These are phyloP conservation scores for Ladona fulva DNA, from an alignment of 1,140 invertebrate species.

Conservation along the genomic window DNA sequence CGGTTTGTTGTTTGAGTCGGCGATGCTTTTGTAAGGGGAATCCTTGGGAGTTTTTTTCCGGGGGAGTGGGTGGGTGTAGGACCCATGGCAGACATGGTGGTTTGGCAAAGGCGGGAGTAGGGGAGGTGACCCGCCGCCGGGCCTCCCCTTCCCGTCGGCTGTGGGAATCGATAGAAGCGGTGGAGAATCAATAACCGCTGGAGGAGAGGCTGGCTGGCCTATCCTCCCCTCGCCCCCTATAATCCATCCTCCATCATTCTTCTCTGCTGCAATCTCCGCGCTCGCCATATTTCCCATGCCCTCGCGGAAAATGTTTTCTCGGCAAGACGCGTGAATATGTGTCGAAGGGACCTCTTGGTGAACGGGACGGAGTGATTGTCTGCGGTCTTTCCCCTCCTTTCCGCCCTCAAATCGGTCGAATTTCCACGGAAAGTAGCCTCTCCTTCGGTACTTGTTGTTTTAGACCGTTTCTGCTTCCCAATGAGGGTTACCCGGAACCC, in stretches of 20 bases:
- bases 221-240: background rate
- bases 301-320: no score
- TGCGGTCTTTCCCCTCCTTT: no score
- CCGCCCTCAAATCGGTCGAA: no score
- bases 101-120: background rate
- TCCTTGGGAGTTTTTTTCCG: background rate
- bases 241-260: background rate
- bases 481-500: no score
- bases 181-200: conserved; percentile 8
- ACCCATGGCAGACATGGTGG: background rate
- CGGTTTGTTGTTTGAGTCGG: conserved; percentile 1
- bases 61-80: background rate
- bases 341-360: no score
- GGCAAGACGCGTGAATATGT: no score
- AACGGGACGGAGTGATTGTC: no score
- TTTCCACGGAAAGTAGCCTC: no score
- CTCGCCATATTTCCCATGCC: background rate
- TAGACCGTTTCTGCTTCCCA: no score
- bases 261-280: background rate
- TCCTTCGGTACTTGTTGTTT: no score
- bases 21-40: background rate
- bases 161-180: conserved; percentile 7
- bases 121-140: background rate
- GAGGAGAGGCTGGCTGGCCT: background rate
- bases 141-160: background rate